Evolutionary conservation across 2,888 invertebrate species (phyloP), one percentile per base, ranked within the genome.

Genomic region (Flexamia atlantica): DNA sequence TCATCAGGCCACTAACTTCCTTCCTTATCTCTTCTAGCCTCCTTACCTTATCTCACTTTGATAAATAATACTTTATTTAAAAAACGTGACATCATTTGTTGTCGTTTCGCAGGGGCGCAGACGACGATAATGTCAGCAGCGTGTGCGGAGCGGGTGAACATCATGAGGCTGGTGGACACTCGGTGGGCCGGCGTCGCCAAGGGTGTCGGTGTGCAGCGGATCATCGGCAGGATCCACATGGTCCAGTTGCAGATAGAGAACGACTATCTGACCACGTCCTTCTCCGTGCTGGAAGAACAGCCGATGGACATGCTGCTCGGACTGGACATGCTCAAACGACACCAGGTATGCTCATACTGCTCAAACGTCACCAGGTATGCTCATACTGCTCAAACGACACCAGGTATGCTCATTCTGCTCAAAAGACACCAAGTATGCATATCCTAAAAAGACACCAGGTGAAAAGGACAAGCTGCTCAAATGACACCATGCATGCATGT

Each of bases 301-400:
- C 97, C 98, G 0, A 98, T 99, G 98, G 99, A 99, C 89, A 98
- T 99, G 97, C 91, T 99, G 84, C 92, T 99, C 17, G 99, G 99
- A 0, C 92, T 99, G 82, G 99, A 99, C 89, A 99, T 99, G 98
- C 92, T 99, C 0, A 98, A 97, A 91, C 92, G 99, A 88, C 99
- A 99, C 92, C 98, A 98, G 93, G 97, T 96, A 89, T 46, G 7
- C 10, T n/a, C n/a, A n/a, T n/a, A n/a, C n/a, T 99, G 98, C 92
- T 99, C 0, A 98, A 97, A 91, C 92, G 99, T 88, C 99, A 99
- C 92, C 98, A 98, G 93, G 97, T 96, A 89, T 46, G 7, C 10
- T n/a, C n/a, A n/a, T n/a, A n/a, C n/a, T 99, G 98, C 92, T 99
- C 0, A 98, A 97, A 91, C 92, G 99, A 88, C 99, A 99, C 92